These are phyloP conservation scores for Phainopepla nitens DNA, from an alignment of 2,113 vertebrate species.

Conservation along the genomic window DNA sequence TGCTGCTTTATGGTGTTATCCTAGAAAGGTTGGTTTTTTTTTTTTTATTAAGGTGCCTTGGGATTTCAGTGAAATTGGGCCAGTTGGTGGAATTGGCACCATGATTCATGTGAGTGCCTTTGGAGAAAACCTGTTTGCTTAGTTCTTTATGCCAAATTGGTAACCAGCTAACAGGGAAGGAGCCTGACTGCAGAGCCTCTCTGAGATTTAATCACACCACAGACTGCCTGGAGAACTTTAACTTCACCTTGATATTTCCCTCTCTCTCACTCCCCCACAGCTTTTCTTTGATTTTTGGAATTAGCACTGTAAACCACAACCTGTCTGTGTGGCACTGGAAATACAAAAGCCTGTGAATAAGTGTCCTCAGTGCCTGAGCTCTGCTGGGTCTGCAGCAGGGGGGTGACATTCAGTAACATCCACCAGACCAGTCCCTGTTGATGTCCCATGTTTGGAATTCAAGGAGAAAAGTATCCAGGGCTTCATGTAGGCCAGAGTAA, in stretches of 20 bases:
- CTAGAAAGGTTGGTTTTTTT: background rate
- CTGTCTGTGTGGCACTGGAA: background rate
- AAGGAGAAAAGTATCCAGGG: background rate
- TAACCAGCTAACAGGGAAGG: constrained; percentile 48
- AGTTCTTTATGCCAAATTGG: constrained; percentile 68
- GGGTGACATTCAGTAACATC: background rate
- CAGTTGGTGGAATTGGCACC: constrained; percentile 65
- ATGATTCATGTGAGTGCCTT: constrained; percentile 40
- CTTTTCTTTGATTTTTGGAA: constrained; percentile 3
- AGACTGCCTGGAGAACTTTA: constrained; percentile 23
- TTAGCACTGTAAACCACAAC: background rate
- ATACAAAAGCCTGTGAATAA: background rate
- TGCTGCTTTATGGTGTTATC: constrained; percentile 61
- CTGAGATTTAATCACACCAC: constrained; percentile 56
- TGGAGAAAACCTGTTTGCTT: constrained; percentile 71
- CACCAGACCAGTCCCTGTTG: background rate
- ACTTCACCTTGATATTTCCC: constrained; percentile 27
- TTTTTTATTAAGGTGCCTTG: constrained; percentile 54
- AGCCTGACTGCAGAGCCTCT: constrained; percentile 27
- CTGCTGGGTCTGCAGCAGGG: background rate
- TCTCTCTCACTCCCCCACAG: background rate
- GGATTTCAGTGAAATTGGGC: constrained; percentile 60
- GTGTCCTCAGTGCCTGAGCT: background rate
- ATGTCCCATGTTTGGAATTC: background rate
- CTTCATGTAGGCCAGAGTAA: background rate